Evolutionary conservation across 2,888 invertebrate species (phyloP).

Genomic region (Trachelus stipa): DNA sequence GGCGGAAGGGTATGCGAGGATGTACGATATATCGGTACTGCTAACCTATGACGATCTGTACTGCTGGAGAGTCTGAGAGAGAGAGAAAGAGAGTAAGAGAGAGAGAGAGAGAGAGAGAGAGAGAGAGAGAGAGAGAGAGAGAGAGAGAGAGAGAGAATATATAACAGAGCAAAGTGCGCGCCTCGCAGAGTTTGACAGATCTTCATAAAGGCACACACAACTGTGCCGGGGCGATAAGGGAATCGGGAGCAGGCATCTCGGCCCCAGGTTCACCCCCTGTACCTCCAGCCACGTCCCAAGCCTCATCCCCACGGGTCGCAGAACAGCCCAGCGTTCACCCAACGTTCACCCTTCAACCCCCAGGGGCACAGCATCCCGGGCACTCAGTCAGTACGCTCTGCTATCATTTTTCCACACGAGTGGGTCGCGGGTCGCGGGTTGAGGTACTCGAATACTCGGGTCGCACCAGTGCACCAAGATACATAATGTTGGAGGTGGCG

Average conservation of each 20-base stretch:
- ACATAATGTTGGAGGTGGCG: conserved; percentile 14
- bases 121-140: conserved; percentile 24
- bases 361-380: conserved; percentile 38
- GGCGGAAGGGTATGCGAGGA: conserved; percentile 9
- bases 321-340: conserved; percentile 16
- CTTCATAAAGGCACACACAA: conserved; percentile 67
- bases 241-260: conserved; percentile 63
- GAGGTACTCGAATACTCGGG: conserved; percentile 18
- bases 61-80: conserved; percentile 20
- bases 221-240: conserved; percentile 64
- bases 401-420: conserved; percentile 74
- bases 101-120: conserved; percentile 1
- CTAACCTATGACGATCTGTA: conserved; percentile 15
- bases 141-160: conserved; percentile 20
- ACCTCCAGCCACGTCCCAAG: conserved; percentile 21
- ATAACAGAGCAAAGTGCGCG: conserved; percentile 4
- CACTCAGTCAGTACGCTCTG: conserved; percentile 60
- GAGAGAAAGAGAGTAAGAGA: conserved; percentile 23
- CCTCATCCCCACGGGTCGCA: conserved; percentile 22
- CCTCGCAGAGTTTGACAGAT: conserved; percentile 58
- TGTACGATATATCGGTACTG: conserved; percentile 40
- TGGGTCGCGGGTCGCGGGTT: conserved; percentile 57
- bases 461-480: conserved; percentile 33
- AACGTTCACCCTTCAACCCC: conserved; percentile 7
- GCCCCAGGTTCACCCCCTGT: neutral